phyloP scores from a whole-genome alignment of 2,797 vertebrate species.

The Sebastes wilsoni region DNA sequence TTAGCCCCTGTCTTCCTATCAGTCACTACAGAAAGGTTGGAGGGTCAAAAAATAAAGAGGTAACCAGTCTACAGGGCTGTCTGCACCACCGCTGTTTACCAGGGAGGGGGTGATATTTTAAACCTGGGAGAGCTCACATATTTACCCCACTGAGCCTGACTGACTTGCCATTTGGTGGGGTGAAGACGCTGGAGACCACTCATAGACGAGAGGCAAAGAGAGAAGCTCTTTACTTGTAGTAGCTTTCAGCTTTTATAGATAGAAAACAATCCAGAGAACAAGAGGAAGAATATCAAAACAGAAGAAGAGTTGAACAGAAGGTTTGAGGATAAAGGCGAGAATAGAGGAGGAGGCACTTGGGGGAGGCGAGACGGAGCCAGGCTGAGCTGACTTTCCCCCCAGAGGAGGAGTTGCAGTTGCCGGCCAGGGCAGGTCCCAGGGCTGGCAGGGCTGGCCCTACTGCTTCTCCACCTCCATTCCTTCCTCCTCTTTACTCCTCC shows the following conservation, averaged over 20 bases:
- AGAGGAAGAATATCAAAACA: conserved; percentile 23
- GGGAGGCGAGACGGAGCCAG: conserved; percentile 65
- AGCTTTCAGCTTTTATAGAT: conserved; percentile 21
- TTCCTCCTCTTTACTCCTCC: conserved; percentile 69
- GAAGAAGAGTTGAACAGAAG: conserved; percentile 17
- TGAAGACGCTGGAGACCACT: conserved; percentile 68
- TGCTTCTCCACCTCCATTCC: conserved; percentile 82
- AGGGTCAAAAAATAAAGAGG: conserved; percentile 94
- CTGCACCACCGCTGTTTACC: conserved; percentile 83
- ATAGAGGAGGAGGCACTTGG: conserved; percentile 20
- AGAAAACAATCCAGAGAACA: conserved; percentile 7
- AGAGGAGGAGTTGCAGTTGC: conserved; percentile 81
- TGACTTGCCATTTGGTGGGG: conserved; percentile 80
- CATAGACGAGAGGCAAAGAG: conserved; percentile 38
- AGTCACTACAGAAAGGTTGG: conserved; percentile 88
- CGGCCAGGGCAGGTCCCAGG: conserved; percentile 80
- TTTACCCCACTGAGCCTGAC: conserved; percentile 81
- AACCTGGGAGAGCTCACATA: conserved; percentile 81
- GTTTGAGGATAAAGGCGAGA: conserved; percentile 27
- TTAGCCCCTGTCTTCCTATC: conserved; percentile 86
- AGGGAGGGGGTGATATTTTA: conserved; percentile 79
- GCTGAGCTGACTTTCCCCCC: conserved; percentile 76
- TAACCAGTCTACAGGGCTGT: conserved; percentile 84
- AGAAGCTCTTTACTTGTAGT: conserved; percentile 27
- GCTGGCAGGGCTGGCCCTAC: conserved; percentile 83